Conservation (phyloP, 2,888 invertebrate genomes). For the Troides aeacus region DNA sequence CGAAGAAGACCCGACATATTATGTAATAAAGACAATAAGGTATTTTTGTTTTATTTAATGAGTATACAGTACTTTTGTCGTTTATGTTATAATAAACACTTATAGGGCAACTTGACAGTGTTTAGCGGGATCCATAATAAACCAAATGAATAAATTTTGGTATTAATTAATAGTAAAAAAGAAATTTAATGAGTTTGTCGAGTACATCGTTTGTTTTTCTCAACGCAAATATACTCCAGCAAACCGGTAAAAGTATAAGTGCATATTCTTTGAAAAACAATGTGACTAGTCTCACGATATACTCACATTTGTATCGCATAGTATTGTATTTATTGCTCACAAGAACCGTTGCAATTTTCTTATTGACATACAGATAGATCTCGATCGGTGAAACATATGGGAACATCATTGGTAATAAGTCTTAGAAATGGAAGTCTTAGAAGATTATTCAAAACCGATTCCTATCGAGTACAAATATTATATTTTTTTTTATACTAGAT, state of each 20-base stretch:
- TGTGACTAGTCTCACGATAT: slow-evolving; percentile 16
- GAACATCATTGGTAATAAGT: neutral
- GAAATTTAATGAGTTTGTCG: neutral
- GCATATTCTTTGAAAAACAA: slow-evolving; percentile 8
- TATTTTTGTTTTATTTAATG: too few species aligned
- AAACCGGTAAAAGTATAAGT: slow-evolving; percentile 1
- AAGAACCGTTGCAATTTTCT: slow-evolving; percentile 11
- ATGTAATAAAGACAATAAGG: too few species aligned
- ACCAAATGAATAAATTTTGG: too few species aligned
- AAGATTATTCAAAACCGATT: neutral
- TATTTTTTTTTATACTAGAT: too few species aligned
- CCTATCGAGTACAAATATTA: too few species aligned
- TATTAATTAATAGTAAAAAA: too few species aligned
- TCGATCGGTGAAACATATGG: slow-evolving; percentile 5
- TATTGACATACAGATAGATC: slow-evolving; percentile 11
- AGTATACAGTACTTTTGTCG: too few species aligned
- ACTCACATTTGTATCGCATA: slow-evolving; percentile 3
- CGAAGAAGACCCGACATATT: too few species aligned
- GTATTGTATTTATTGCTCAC: slow-evolving; percentile 12
- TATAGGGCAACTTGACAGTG: too few species aligned
- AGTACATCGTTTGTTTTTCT: neutral
- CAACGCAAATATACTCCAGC: neutral
- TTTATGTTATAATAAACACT: too few species aligned
- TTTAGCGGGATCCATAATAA: too few species aligned
- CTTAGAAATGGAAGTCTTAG: neutral